Base-by-base conservation (phyloP, 1,140 invertebrate species). In the Battus philenor region DNA sequence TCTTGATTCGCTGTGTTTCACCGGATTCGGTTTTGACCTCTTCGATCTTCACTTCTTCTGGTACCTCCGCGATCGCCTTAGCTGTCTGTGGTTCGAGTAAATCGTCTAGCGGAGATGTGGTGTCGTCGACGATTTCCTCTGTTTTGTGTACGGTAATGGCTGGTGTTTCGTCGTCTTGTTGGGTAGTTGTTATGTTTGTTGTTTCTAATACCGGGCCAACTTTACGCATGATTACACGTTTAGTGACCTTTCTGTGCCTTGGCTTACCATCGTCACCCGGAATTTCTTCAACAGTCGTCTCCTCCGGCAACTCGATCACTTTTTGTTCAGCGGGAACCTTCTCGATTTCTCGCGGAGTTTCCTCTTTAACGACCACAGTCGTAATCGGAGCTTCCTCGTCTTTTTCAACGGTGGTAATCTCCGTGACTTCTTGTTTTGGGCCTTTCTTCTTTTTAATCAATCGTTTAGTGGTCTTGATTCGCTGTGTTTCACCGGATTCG, bases 371-470 rank as follows among this genome's bases (percentile, higher is more conserved):
- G 8, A 54, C 47, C 0, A 80, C 61, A 8, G 64, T 70, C 1
- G 57, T 71, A 27, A 83, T 47, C 4, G 83, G 73, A 32, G 59
- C 51, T 50, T 86, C 72, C 27, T 80, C 76, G 44, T 87, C 81
- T 54, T 86, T 82, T 65, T 87, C 75, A 43, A 87, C 60, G 8
- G 86, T 87, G 9, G 82, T 72, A 44, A 87, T 83, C 68, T 75
- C 64, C 0, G 58, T 61, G 0, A 60, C 26, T 31, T 80, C 70
- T 16, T 77, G 56, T 56, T 65, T 48, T 34, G 60, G 43, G 48
- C 66, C 47, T 50, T 65, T 84, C 3, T 68, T 69, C 29, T 73
- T 74, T 30, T 74, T 61, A 3, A 82, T 82, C 1, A 80, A 45
- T 30, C 61, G 47, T 50, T 84, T 74, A 41, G 86, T 73, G 10